Percentiles rank a stretch among this genome's conserved stretches.
Evolutionary conservation across 2,113 vertebrate genomes (phyloP).

Genomic region (Tachycineta bicolor): DNA sequence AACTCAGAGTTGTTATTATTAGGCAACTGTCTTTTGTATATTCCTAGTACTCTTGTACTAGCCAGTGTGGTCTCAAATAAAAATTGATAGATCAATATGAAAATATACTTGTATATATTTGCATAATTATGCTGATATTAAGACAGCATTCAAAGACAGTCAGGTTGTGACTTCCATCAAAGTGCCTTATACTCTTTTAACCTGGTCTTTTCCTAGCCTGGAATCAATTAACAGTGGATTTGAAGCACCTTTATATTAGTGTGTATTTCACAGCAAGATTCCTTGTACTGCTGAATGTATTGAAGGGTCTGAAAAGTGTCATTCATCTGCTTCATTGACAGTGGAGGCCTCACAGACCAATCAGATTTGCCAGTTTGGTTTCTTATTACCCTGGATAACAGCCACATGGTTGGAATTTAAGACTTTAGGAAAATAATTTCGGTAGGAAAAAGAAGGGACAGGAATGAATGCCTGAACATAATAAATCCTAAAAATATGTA

Average conservation of each 20-base stretch:
- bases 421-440: not conserved
- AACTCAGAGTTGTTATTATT: not conserved
- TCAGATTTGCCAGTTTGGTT: not conserved
- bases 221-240: not conserved
- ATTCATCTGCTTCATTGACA: not conserved
- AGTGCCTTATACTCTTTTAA: not conserved
- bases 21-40: not conserved
- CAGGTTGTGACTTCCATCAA: not conserved
- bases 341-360: not conserved
- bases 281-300: not conserved
- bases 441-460: not conserved
- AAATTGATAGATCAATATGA: not conserved
- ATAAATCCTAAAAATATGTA: not conserved
- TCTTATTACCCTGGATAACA: not conserved
- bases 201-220: not conserved
- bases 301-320: not conserved
- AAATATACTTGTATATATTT: not conserved
- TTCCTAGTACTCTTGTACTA: not conserved
- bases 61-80: not conserved
- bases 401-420: not conserved
- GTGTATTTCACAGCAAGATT: not conserved
- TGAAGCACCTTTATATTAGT: not conserved
- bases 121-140: not conserved
- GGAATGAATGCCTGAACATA: not conserved
- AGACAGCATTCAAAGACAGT: not conserved